These are phyloP conservation scores for Asobara japonica DNA, from an alignment of 1,140 invertebrate species.

Conservation along the genomic window DNA sequence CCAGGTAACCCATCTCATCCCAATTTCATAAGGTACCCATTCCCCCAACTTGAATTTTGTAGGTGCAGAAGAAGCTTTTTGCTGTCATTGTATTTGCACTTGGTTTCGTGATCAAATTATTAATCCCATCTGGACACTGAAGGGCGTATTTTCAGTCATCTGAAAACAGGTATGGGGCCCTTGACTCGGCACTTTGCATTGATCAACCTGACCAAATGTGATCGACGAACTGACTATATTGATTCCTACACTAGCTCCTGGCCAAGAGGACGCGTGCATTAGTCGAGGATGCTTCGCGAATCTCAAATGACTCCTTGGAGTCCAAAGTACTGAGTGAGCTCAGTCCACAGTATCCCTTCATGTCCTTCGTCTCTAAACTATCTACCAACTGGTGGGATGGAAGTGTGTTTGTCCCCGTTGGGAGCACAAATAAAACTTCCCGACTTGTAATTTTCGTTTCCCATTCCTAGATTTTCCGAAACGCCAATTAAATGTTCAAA, in stretches of 20 bases:
- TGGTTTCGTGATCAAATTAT: conserved; percentile 56
- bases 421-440: too few species aligned
- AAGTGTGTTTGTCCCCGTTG: too few species aligned
- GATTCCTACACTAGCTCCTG: neutral
- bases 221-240: neutral
- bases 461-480: too few species aligned
- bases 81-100: conserved; percentile 56
- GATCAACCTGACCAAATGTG: neutral
- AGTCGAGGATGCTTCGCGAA: neutral
- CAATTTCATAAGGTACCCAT: conserved; percentile 17
- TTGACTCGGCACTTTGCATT: neutral
- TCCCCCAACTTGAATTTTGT: conserved; percentile 24
- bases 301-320: neutral
- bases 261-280: neutral
- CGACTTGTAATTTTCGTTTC: too few species aligned
- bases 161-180: neutral
- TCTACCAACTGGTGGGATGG: too few species aligned
- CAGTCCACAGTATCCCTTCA: too few species aligned
- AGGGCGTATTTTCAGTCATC: conserved; percentile 3
- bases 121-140: conserved; percentile 39
- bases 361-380: too few species aligned
- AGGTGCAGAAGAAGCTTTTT: conserved; percentile 48
- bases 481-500: too few species aligned
- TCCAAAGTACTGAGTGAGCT: neutral
- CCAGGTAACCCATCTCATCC: conserved; percentile 2